A percentile compares a stretch with the other conserved stretches of the same genome.
Evolutionary conservation across 2,797 vertebrate species (phyloP).

Genomic region (Brachyalestes nurse): DNA sequence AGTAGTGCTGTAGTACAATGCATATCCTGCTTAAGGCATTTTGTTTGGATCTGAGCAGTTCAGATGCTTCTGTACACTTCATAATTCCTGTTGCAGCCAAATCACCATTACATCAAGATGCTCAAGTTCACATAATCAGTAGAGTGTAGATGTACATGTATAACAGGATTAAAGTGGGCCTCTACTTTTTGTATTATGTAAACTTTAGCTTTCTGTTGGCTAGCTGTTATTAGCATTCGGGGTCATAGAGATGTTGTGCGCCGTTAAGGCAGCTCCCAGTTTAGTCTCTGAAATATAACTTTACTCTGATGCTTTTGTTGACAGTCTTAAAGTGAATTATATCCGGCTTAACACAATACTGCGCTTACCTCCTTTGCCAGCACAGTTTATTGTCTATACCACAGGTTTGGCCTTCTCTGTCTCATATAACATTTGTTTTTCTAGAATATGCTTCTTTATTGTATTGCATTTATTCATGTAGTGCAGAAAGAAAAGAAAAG

Average conservation of each 20-base stretch:
- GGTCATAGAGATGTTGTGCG: not conserved
- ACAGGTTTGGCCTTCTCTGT: not conserved
- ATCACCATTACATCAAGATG: not conserved
- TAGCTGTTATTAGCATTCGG: not conserved
- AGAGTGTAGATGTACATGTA: not conserved
- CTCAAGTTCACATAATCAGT: not conserved
- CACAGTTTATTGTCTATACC: not conserved
- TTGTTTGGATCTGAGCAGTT: too few relatives aligned
- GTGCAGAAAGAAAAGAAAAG: not conserved
- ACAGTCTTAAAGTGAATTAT: too few relatives aligned
- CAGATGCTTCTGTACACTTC: too few relatives aligned
- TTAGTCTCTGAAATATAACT: too few relatives aligned
- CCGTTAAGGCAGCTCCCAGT: not conserved
- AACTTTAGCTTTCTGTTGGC: not conserved
- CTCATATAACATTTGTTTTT: not conserved
- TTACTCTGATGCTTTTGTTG: too few relatives aligned
- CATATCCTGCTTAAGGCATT: too few relatives aligned
- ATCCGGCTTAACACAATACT: not conserved
- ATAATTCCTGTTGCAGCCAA: too few relatives aligned
- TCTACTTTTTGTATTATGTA: not conserved
- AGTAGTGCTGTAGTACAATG: too few relatives aligned
- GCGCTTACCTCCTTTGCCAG: not conserved
- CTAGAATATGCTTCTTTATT: not conserved
- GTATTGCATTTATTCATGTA: not conserved
- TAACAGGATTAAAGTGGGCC: not conserved